phyloP scores from a whole-genome alignment of 2,888 invertebrate species.

The Aporophyla nigra region DNA sequence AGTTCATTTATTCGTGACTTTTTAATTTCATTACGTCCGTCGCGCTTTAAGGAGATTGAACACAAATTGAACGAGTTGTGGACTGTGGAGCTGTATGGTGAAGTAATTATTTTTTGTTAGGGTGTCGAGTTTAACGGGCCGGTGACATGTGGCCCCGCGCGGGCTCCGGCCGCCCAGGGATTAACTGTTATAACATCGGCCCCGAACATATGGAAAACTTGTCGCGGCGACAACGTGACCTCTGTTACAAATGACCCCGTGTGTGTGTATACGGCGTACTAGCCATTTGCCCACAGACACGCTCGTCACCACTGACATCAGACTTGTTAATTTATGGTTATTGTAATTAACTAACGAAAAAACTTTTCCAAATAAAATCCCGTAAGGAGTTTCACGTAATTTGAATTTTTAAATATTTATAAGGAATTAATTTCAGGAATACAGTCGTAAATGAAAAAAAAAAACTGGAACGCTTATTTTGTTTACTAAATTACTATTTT shows the following conservation, averaged over 20 bases:
- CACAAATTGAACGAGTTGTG: conserved; percentile 79
- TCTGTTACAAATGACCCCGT: conserved; percentile 53
- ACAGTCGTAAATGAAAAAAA: conserved; percentile 54
- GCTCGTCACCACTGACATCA: conserved; percentile 52
- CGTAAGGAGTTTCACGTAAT: conserved; percentile 60
- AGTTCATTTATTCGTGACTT: conserved; percentile 72
- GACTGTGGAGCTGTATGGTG: conserved; percentile 80
- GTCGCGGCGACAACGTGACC: conserved; percentile 71
- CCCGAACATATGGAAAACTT: conserved; percentile 80
- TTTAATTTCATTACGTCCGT: conserved; percentile 73
- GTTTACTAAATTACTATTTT: conserved; percentile 60
- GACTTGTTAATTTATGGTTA: conserved; percentile 59
- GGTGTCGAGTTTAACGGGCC: conserved; percentile 84
- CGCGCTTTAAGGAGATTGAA: conserved; percentile 71
- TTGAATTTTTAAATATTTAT: conserved; percentile 70
- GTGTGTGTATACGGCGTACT: conserved; percentile 40
- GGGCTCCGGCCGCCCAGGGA: conserved; percentile 62
- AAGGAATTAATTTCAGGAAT: conserved; percentile 65
- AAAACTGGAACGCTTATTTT: conserved; percentile 57
- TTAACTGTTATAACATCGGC: conserved; percentile 73
- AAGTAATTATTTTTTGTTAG: conserved; percentile 89
- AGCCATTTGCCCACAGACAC: conserved; percentile 35
- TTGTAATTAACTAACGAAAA: conserved; percentile 64
- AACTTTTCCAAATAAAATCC: conserved; percentile 56
- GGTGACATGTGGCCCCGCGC: conserved; percentile 83